Evolutionary conservation across 2,113 vertebrate species (phyloP), one percentile per base, ranked within the genome.

Genomic region (Gambusia affinis): DNA sequence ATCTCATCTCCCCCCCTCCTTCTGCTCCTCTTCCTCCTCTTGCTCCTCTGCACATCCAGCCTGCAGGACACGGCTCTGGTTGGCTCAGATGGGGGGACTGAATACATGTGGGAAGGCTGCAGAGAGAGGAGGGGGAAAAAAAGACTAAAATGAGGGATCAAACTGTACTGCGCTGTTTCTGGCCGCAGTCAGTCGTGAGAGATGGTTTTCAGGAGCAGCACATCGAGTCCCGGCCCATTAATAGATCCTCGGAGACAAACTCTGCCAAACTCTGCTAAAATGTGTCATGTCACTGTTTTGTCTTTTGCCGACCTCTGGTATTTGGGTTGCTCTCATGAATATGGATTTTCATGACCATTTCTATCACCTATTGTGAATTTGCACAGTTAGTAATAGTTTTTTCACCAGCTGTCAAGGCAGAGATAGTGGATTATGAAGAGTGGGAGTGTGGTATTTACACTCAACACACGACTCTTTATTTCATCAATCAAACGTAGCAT

Each of bases 321-420:
- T 85, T 89, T 78, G 33, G 35, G 35, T 67, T 84, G 83, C 60
- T 85, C 83, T 88, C 80, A 91, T 92, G 30, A 87, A 89, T 89
- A 92, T 88, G 79, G 39, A 90, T 86, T 62, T 8, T 39, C 3
- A 44, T 83, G 80, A 87, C 65, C 70, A 75, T 84, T 84, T 44
- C 76, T 78, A 69, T 80, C 73, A 87, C 75, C 66, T 70, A 68
- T 47, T 83, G 75, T 76, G 81, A 70, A 73, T 30, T 82, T 79
- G 15, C 17, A 29, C 70, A 67, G 68, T 87, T 81, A 90, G 68
- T 85, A 83, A 89, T 88, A 69, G 54, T 76, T 72, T 76, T 7
- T 78, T 81, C 73, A 67, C 80, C 2, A 64, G 64, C 72, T 79
- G 85, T 57, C 68, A 67, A 60, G 67, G 12, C 44, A 37, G 4